Conservation (phyloP, 2,888 invertebrate genomes). For the Pterobdella sp. region DNA sequence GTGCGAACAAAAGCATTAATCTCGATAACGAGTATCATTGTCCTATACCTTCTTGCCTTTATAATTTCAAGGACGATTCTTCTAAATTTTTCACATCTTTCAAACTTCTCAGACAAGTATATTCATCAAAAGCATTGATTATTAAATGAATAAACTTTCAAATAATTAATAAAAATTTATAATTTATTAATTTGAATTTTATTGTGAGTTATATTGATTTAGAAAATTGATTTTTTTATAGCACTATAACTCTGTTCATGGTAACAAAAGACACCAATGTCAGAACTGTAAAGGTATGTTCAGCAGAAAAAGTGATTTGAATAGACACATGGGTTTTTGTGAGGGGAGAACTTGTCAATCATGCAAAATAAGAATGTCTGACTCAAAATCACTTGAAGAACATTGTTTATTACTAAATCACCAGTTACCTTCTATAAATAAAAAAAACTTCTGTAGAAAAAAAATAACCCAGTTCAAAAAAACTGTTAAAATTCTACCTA, state of each 20-base stretch:
- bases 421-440: not conserved
- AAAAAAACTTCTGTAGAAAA: too few species aligned
- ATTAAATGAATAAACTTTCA: too few species aligned
- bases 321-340: conserved; percentile 1
- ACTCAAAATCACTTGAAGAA: not conserved
- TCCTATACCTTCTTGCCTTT: not conserved
- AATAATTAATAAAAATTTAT: not conserved
- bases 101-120: conserved; percentile 17
- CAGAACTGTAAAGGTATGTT: not conserved
- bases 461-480: too few species aligned
- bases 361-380: not conserved
- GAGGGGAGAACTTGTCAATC: not conserved
- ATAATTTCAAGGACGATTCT: not conserved
- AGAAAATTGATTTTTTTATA: conserved; percentile 2
- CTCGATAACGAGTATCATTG: not conserved
- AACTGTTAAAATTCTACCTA: too few species aligned
- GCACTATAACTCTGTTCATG: conserved; percentile 23
- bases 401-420: not conserved
- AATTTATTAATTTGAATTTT: not conserved
- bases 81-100: not conserved
- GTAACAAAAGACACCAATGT: conserved; percentile 11
- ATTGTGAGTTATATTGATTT: not conserved
- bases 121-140: not conserved
- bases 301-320: conserved; percentile 4
- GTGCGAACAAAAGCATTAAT: not conserved